These are phyloP conservation scores for Branchinecta lynchi DNA, from an alignment of 1,140 invertebrate species.

Conservation along the genomic window DNA sequence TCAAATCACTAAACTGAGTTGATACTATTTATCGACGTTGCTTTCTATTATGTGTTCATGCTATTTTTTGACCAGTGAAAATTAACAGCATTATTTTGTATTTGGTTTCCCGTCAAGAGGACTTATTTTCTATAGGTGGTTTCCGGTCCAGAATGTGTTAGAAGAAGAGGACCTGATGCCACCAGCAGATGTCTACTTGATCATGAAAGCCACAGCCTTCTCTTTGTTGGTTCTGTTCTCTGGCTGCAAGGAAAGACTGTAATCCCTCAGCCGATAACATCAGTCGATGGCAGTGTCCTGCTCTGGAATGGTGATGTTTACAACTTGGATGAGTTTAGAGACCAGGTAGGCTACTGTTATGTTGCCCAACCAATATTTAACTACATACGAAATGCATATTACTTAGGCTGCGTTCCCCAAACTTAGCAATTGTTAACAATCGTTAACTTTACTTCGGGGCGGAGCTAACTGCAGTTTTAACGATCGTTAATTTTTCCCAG, in stretches of 20 bases:
- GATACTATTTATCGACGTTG: too few species aligned
- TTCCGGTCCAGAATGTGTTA: not conserved
- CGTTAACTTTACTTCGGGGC: too few species aligned
- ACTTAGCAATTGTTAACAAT: not conserved
- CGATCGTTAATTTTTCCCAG: too few species aligned
- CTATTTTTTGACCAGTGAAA: too few species aligned
- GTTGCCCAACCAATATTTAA: not conserved
- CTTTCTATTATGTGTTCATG: too few species aligned
- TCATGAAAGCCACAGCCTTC: not conserved
- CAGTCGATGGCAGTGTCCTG: not conserved
- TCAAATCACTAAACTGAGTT: too few species aligned
- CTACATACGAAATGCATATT: not conserved
- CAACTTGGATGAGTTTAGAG: not conserved
- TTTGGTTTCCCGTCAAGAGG: too few species aligned
- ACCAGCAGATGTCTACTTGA: not conserved
- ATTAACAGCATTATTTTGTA: too few species aligned
- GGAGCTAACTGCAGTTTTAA: too few species aligned
- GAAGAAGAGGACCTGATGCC: not conserved
- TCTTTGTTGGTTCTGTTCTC: not conserved
- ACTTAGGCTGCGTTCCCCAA: not conserved
- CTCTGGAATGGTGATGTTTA: conserved; percentile 3
- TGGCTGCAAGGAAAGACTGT: not conserved
- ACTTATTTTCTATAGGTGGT: too few species aligned
- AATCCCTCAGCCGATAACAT: not conserved
- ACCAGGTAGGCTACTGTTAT: not conserved